phyloP scores from a whole-genome alignment of 2,797 vertebrate species.

The Lates japonicus region DNA sequence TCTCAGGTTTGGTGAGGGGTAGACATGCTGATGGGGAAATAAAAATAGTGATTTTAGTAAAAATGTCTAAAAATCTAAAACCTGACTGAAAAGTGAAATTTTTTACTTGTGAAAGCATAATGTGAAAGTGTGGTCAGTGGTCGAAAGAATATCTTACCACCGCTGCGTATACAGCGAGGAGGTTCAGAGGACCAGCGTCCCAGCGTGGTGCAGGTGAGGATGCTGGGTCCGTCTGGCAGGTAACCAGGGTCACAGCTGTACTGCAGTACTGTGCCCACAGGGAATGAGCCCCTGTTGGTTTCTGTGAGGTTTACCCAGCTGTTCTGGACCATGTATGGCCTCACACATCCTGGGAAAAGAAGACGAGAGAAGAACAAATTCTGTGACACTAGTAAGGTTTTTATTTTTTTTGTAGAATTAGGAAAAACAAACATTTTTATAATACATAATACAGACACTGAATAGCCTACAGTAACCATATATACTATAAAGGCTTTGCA shows the following conservation, averaged over 20 bases:
- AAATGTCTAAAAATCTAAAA: not conserved
- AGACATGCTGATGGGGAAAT: conserved; percentile 87
- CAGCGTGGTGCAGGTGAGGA: conserved; percentile 81
- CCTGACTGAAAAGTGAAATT: not conserved
- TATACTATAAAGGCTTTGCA: not conserved
- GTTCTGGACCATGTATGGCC: conserved; percentile 86
- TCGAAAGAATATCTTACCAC: conserved; percentile 72
- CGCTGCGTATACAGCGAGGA: conserved; percentile 83
- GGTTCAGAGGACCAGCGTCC: conserved; percentile 85
- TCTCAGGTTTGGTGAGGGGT: conserved; percentile 91
- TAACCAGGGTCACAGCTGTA: conserved; percentile 87
- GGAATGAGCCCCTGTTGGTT: conserved; percentile 84
- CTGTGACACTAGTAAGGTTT: conserved; percentile 32
- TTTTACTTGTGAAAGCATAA: not conserved
- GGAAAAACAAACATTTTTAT: conserved; percentile 20
- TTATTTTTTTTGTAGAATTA: conserved; percentile 4
- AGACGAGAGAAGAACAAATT: conserved; percentile 11
- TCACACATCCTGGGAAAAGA: conserved; percentile 80
- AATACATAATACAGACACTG: not conserved
- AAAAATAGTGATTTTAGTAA: not conserved
- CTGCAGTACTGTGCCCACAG: conserved; percentile 85
- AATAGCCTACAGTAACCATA: not conserved
- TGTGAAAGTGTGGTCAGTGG: not conserved
- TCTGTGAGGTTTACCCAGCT: conserved; percentile 88
- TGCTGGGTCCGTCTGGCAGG: conserved; percentile 83